Base-by-base conservation (phyloP, 2,797 vertebrate species). In the Rachycentron canadum region DNA sequence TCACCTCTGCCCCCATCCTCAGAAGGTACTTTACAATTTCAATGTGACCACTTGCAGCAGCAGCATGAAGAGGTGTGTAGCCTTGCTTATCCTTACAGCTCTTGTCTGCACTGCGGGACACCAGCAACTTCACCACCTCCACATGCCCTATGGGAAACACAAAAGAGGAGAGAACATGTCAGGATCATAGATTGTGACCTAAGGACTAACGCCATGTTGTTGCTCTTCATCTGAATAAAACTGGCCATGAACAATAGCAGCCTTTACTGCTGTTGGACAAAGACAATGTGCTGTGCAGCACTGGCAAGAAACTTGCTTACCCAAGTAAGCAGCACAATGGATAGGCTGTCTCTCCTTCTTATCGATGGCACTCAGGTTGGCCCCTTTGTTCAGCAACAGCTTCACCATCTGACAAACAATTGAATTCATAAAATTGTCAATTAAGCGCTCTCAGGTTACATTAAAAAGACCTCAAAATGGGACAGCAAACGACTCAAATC, bases 241-340 rank as follows among this genome's bases (percentile, higher is more conserved):
- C 4, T 14, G 17, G 28, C 23, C 25, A 45, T 12, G 14, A 61
- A 60, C 38, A 75, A 73, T 9, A 45, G 7, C 19, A 53, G 57
- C 28, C 34, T 74, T 74, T 21, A 61, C 26, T 43, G 25, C 28
- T 41, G 23, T 79, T 32, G 49, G 30, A 83, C 63, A 78, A 58
- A 62, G 28, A 78, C 19, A 30, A 49, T 26, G 7, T 69, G 38
- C 0, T 30, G 49, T 14, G 49, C 41, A 58, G 45, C 34, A 58
- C 1, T 55, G 50, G 55, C 21, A n/a, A 25, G 3, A 66, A 75
- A 62, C 17, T 36, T 19, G 28, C 91, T 88, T 77, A 99, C 98
- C 98, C 76, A 98, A 93, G 88, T 97, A 98, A 73, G 98, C 97
- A 23, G 98, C 97, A 96, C 97, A 98, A 93, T 99, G 98, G 87